Evolutionary conservation across 1,140 invertebrate species (phyloP).

Genomic region (Brachionus sp.): DNA sequence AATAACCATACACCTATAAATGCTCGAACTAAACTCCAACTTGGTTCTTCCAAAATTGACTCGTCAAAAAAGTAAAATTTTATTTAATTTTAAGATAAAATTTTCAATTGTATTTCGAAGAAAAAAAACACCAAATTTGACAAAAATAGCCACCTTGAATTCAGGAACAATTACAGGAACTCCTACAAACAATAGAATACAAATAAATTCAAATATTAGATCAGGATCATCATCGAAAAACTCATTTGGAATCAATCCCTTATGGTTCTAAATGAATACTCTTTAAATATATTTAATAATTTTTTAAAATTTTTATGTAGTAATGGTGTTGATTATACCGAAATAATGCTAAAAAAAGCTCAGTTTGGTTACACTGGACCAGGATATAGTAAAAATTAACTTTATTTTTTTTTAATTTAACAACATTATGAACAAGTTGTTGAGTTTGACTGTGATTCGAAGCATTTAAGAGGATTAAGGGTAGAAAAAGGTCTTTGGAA

Average conservation of each 20-base stretch:
- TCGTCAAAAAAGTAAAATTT: neutral
- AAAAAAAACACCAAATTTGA: neutral
- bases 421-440: neutral
- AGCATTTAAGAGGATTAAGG: slow-evolving; percentile 13
- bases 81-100: neutral
- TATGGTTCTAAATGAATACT: too few relatives aligned
- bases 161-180: neutral
- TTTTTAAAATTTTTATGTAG: neutral
- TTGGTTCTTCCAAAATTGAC: slow-evolving; percentile 3
- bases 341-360: neutral
- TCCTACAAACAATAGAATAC: neutral
- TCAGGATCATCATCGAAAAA: neutral
- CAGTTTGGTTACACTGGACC: slow-evolving; percentile 25
- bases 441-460: slow-evolving; percentile 33
- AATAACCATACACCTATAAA: neutral
- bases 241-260: neutral
- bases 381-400: slow-evolving; percentile 19
- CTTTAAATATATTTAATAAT: neutral
- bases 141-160: neutral
- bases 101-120: neutral
- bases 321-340: slow-evolving; percentile 28
- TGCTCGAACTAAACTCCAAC: neutral
- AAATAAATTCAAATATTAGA: neutral
- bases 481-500: slow-evolving; percentile 44
- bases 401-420: neutral